A percentile compares a stretch with the other conserved stretches of the same genome.
Evolutionary conservation across 2,113 vertebrate species (phyloP).

Genomic region (Poecilia latipinna): DNA sequence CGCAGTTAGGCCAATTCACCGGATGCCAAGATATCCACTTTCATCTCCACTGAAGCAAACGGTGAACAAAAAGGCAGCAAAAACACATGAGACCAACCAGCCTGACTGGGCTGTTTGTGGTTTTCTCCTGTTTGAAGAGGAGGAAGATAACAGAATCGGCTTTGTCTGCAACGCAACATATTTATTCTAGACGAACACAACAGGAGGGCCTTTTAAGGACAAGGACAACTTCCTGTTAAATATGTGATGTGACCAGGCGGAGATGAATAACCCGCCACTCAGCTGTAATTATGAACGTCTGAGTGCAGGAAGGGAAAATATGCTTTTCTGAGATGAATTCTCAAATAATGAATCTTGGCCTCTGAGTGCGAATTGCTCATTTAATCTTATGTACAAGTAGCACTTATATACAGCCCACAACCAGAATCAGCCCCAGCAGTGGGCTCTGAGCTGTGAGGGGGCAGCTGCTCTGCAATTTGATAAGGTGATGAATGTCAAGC

Average conservation of each 20-base stretch:
- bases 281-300: slow-evolving; percentile 11
- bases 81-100: slow-evolving; percentile 38
- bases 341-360: background rate
- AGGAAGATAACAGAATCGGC: slow-evolving; percentile 20
- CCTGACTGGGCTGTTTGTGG: slow-evolving; percentile 15
- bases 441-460: slow-evolving; percentile 18
- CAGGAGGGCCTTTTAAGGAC: background rate
- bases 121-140: slow-evolving; percentile 14
- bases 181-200: background rate
- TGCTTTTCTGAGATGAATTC: background rate
- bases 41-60: slow-evolving; percentile 50
- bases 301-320: background rate
- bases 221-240: background rate
- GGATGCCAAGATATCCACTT: slow-evolving; percentile 36
- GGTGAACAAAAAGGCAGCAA: slow-evolving; percentile 45
- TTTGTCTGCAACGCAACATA: background rate
- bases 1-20: slow-evolving; percentile 21
- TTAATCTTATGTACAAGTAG: slow-evolving; percentile 11
- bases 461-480: slow-evolving; percentile 39
- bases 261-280: background rate
- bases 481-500: slow-evolving; percentile 43
- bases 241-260: background rate
- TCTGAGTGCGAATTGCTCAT: background rate
- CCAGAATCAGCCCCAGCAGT: slow-evolving; percentile 8
- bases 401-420: slow-evolving; percentile 14